Evolutionary conservation across 2,888 invertebrate genomes (phyloP), one percentile per base, ranked within the genome.

Genomic region (Pandemis corylana): DNA sequence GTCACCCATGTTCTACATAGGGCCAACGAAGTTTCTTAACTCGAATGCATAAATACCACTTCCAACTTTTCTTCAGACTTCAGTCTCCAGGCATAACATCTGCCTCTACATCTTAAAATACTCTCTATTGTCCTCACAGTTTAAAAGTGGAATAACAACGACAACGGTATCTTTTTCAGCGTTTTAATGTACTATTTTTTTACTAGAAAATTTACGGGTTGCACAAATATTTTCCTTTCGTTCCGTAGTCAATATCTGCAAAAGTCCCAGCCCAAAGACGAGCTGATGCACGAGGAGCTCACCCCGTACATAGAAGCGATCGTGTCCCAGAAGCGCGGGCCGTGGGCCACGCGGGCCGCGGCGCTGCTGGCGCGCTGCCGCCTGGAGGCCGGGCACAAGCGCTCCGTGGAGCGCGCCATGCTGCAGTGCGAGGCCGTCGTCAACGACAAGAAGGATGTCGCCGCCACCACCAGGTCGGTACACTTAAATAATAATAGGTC

Each of bases 381-480:
- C 75, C 89, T 98, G 69, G 99, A 99, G 88, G 95, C 96, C 0
- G 95, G 95, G 66, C 96, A 97, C 82, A 96, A 96, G 72, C 95
- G 99, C 72, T 97, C 98, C 0, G 96, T 99, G 13, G 99, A 99
- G 86, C 95, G 99, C 56, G 96, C 98, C 36, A 96, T 99, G 95
- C 95, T 96, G 85, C 99, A 99, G 90, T 96, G 97, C 78, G 98
- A 98, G 90, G 96, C 97, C 82, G 94, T 98, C 51, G 95, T 97
- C 5, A 96, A 96, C 78, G 95, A 93, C 65, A 91, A 90, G 77
- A 85, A 85, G 5, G 83, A 79, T 0, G 87, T 89, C 2, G 80
- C 85, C 6, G 59, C 84, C 10, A 89, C 87, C 36, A 87, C 84
- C 59, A 89, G 94, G 94, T 93, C 61, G 79, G 59, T 12, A 36